Base-by-base conservation (phyloP, 92 coral and sea anemone species). In the Palythoa caribaeorum region DNA sequence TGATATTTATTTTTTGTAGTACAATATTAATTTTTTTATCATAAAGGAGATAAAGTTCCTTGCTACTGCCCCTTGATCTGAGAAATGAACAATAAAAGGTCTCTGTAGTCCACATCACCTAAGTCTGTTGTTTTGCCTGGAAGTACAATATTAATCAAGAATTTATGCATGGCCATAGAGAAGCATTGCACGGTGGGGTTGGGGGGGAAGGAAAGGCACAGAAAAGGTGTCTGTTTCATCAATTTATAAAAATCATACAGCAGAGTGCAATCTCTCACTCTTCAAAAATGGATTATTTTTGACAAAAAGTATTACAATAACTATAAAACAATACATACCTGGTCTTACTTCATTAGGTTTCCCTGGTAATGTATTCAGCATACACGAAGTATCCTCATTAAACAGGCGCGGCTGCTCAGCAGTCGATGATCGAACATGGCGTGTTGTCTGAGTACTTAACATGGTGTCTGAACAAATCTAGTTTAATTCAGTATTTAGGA, bases 271-370 rank as follows among this genome's bases (percentile, higher is more conserved):
- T 51, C 55, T 51, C 55, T 51, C 0, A 51, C 55, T 10, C 55
- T 55, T 55, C 12, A 55, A 55, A 55, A 5, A 55, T 55, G 63
- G 63, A 55, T 55, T 55, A 55, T 55, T 55, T 55, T 55, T 55
- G 63, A 55, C 63, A 55, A 55, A 55, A 55, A 55, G 63, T 55
- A 55, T 55, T 55, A 55, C 63, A 55, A 55, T 55, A 55, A 55
- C 63, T 55, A 55, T 55, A 55, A 55, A 55, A 55, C 63, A 55
- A 55, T 55, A 55, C 63, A 71, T 87, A 92, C 92, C 94, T 85
- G 92, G 94, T 4, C 92, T 90, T 20, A 84, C 76, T 54, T 92
- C 92, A 78, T 50, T 79, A 36, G 90, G 90, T 39, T 92, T 85
- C 38, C 54, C 83, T 89, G n/a, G 55, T 51, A 51, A 51, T 51